Evolutionary conservation across 2,888 invertebrate species (phyloP), one percentile per base, ranked within the genome.

Genomic region (Campoplex nolae): DNA sequence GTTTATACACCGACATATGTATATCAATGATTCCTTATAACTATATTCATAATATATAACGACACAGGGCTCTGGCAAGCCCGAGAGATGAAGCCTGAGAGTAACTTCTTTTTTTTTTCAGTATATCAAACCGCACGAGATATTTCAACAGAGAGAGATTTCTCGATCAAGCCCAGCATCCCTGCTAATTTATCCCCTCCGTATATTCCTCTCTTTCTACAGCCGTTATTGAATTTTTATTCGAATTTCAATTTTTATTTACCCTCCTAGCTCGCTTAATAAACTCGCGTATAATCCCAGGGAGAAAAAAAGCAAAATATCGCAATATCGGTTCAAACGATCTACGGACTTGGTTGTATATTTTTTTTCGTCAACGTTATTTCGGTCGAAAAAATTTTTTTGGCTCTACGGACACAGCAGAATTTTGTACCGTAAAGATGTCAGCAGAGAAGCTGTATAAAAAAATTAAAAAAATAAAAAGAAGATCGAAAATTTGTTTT

Each of bases 91-190:
- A 56, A 79, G 38, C 35, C 56, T 45, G 56, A 42, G 9, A 23
- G n/a, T 80, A 80, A 80, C 76, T 71, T 80, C 23, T 45, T 83
- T 38, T 71, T 80, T 80, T 45, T 83, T 38, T 35, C 38, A 16
- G 56, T 71, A 76, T 86, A 23, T 23, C 23, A 38, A 56, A 80
- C 65, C 76, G n/a, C n/a, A 48, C 45, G 23, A 70, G 70, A 68
- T 73, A 83, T 71, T 77, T 54, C 65, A 58, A 62, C 35, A 56
- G 38, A 42, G 6, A 38, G 28, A 45, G 54, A 56, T 62, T 67
- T 51, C 42, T 54, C 54, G 38, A 58, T 35, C 54, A 23, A 38
- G 54, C 23, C 38, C 28, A 32, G 23, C 23, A 48, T 51, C 71
- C 42, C 28, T 42, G 58, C 18, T 71, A 79, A 79, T 62, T 79